Base-by-base conservation (phyloP, 2,797 vertebrate species). In the Macroramphosus scolopax region DNA sequence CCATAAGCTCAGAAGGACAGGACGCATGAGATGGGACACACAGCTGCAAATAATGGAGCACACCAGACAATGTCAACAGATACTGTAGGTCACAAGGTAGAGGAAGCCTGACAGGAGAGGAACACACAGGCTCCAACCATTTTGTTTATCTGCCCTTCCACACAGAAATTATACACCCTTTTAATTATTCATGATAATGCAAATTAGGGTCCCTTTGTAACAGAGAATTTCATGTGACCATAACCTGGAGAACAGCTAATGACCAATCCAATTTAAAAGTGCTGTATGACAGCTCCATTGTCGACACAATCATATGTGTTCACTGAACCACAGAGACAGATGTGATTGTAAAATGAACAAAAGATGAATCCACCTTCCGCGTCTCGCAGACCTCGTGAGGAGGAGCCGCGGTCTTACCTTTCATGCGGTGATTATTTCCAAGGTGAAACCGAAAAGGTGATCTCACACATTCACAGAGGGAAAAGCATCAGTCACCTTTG, bases 391-490 rank as follows among this genome's bases (percentile, higher is more conserved):
- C n/a, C n/a, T n/a, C n/a, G n/a, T n/a, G n/a, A n/a, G n/a, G n/a
- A n/a, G n/a, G n/a, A n/a, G n/a, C n/a, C n/a, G n/a, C n/a, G n/a
- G 14, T 45, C 76, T 66, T 79, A 87, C 85, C 82, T 78, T 55
- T 51, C 13, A 8, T 15, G 48, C 46, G 58, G n/a, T n/a, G n/a
- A n/a, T 31, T 22, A 31, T 58, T 40, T 68, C 77, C 83, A 80
- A 86, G 80, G 83, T 85, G 83, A 85, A n/a, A 76, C 58, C 56
- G 51, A 38, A 75, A 77, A 77, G 76, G 71, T 79, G 75, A 77
- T 48, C 43, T 63, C 53, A 34, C 17, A 40, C 3, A 63, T 50
- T 14, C 63, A 35, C 41, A 32, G 16, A 36, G 18, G 35, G 9
- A 15, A 3, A 13, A 13, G 35, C 66, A 68, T 60, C 56, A 9